phyloP scores from a whole-genome alignment of 2,113 vertebrate genomes.

The Anguilla japonica region DNA sequence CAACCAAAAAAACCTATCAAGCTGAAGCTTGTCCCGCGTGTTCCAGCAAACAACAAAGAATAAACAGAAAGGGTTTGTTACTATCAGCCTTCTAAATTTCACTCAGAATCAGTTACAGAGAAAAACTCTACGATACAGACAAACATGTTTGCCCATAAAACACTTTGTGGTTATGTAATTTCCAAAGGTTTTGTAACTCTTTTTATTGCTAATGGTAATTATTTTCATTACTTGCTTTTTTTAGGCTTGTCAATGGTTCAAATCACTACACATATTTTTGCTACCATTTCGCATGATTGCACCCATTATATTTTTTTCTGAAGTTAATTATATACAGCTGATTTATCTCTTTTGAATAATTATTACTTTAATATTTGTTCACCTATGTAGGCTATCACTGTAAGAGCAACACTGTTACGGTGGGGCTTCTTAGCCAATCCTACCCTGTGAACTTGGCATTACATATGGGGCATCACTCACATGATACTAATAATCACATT shows the following conservation, averaged over 20 bases:
- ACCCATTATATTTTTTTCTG: background rate
- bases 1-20: constrained; percentile 62
- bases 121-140: background rate
- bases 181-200: background rate
- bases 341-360: background rate
- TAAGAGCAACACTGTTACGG: too few relatives aligned
- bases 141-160: background rate
- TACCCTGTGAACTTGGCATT: too few relatives aligned
- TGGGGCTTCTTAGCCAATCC: too few relatives aligned
- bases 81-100: background rate
- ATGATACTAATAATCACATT: too few relatives aligned
- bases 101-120: background rate
- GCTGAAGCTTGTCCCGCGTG: constrained; percentile 64
- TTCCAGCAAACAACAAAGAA: constrained; percentile 2
- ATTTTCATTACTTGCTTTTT: background rate
- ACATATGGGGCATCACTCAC: too few relatives aligned
- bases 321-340: background rate
- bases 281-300: background rate
- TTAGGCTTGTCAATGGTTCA: background rate
- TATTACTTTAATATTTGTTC: background rate
- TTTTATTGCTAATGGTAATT: background rate
- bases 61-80: background rate
- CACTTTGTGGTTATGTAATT: background rate
- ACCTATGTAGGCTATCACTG: too few relatives aligned
- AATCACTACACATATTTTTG: background rate